Percentiles rank a stretch among this genome's conserved stretches.
These are phyloP conservation scores for Dasypolia templi DNA, from an alignment of 2,888 invertebrate species.

Conservation along the genomic window DNA sequence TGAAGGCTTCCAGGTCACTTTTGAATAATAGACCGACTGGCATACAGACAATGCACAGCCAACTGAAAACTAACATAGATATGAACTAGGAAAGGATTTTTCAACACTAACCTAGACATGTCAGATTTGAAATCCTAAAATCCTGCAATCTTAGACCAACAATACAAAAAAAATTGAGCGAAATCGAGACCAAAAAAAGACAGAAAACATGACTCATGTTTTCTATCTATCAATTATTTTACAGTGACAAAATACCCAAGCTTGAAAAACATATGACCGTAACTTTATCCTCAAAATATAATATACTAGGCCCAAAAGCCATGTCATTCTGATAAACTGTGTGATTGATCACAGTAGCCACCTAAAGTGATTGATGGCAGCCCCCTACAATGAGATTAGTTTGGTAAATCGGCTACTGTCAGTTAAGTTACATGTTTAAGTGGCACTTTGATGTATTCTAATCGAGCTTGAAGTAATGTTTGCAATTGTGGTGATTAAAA, in stretches of 20 bases:
- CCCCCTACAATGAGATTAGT: conserved; percentile 38
- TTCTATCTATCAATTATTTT: background rate
- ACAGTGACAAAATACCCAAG: background rate
- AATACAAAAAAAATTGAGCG: background rate
- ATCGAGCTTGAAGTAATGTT: background rate
- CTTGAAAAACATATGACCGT: background rate
- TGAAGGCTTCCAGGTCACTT: too few relatives aligned
- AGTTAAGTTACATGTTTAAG: conserved; percentile 20
- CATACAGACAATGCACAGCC: background rate
- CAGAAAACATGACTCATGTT: background rate
- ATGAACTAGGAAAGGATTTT: background rate
- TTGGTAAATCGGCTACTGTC: conserved; percentile 48
- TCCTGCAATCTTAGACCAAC: too few relatives aligned
- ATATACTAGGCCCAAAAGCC: background rate
- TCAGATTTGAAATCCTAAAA: too few relatives aligned
- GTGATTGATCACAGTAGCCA: conserved; percentile 38
- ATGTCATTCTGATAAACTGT: conserved; percentile 35
- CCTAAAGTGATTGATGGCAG: conserved; percentile 45
- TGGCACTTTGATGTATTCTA: conserved; percentile 35
- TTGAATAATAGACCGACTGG: too few relatives aligned
- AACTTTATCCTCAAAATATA: conserved; percentile 1
- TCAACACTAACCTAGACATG: background rate
- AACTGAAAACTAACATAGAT: background rate
- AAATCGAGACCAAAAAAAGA: background rate
- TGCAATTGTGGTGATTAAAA: too few relatives aligned